phyloP scores from a whole-genome alignment of 1,140 invertebrate genomes.

The Drosophila leontia region DNA sequence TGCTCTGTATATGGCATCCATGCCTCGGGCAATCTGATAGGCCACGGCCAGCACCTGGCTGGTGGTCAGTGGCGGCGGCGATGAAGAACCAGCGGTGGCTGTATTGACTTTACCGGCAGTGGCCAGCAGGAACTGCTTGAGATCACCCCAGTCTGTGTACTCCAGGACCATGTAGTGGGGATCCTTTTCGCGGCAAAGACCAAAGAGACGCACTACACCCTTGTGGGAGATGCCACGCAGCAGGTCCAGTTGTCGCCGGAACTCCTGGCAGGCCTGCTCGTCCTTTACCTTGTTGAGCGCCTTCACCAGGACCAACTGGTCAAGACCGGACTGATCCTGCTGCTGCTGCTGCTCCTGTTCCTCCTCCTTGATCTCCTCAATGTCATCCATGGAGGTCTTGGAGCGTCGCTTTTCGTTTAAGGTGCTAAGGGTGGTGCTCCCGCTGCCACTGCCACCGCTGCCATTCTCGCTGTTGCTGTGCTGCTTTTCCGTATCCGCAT shows the following conservation, averaged over 20 bases:
- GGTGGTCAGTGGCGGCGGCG: constrained; percentile 88
- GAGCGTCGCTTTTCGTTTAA: constrained; percentile 81
- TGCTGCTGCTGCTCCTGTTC: constrained; percentile 49
- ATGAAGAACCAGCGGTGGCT: constrained; percentile 65
- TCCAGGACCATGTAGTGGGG: constrained; percentile 96
- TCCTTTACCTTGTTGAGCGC: constrained; percentile 88
- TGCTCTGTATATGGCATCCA: constrained; percentile 89
- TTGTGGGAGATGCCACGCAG: constrained; percentile 92
- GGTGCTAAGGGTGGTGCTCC: constrained; percentile 72
- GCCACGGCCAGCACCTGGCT: constrained; percentile 90
- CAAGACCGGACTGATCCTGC: constrained; percentile 45
- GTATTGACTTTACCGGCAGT: constrained; percentile 86
- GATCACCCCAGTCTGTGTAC: constrained; percentile 97
- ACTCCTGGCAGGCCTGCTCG: constrained; percentile 91
- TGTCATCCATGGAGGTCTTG: constrained; percentile 82
- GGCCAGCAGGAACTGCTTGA: constrained; percentile 96
- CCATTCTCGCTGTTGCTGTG: constrained; percentile 83
- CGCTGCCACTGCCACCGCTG: constrained; percentile 62
- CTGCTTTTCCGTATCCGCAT: constrained; percentile 74
- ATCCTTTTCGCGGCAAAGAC: constrained; percentile 92
- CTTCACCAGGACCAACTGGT: constrained; percentile 77
- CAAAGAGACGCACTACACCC: constrained; percentile 91
- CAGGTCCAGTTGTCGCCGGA: constrained; percentile 94
- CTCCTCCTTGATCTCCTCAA: constrained; percentile 84
- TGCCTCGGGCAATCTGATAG: constrained; percentile 93